phyloP scores from a whole-genome alignment of 2,113 vertebrate species.

The Peromyscus leucopus region DNA sequence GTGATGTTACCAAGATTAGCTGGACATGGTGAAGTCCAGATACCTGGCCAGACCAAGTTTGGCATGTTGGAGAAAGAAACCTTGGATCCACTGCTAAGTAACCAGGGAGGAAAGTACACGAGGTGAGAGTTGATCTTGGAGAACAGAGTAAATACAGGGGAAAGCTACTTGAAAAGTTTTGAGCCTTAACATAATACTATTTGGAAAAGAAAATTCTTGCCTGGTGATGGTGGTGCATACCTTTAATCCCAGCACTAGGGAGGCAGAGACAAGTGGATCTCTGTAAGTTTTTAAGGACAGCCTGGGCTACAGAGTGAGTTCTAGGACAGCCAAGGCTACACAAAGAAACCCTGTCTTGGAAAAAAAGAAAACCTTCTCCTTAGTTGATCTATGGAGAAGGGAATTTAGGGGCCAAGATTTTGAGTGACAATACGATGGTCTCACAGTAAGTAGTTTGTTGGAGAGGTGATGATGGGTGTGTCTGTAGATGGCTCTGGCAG shows the following conservation, averaged over 20 bases:
- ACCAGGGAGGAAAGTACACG: neutral
- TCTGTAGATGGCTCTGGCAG: neutral
- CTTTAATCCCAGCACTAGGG: neutral
- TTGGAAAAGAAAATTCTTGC: neutral
- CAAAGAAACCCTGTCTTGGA: neutral
- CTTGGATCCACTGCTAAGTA: neutral
- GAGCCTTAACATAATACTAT: neutral
- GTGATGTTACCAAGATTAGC: neutral
- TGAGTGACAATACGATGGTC: conserved; percentile 13
- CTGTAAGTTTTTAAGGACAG: too few relatives aligned
- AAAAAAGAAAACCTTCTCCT: neutral
- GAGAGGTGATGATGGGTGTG: neutral
- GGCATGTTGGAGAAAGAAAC: neutral
- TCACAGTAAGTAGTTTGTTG: neutral
- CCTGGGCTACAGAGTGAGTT: neutral
- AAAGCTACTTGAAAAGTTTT: conserved; percentile 3
- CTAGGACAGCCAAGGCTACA: neutral
- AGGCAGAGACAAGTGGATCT: neutral
- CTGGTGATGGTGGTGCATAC: too few relatives aligned
- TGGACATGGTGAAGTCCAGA: neutral
- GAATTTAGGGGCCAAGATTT: neutral
- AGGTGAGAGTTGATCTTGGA: conserved; percentile 18
- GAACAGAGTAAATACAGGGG: neutral
- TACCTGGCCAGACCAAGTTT: neutral
- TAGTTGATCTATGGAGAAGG: conserved; percentile 27